phyloP scores from a whole-genome alignment of 1,140 invertebrate genomes.

The Bombus picipes region DNA sequence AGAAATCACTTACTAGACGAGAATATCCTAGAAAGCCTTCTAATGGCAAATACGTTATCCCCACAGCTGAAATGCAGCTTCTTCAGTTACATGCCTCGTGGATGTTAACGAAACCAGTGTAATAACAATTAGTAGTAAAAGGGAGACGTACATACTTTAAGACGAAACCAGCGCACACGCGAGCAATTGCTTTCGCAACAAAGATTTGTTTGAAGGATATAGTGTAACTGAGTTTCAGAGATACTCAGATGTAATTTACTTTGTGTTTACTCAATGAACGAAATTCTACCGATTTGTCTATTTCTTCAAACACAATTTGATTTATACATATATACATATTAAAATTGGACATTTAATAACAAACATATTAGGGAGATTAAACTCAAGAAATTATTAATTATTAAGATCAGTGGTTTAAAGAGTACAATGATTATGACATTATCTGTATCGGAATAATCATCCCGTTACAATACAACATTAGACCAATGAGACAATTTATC shows the following conservation, averaged over 20 bases:
- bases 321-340: neutral
- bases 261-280: neutral
- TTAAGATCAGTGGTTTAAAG: neutral
- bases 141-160: neutral
- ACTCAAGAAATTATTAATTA: neutral
- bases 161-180: neutral
- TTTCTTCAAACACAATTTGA: neutral
- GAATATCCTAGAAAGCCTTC: neutral
- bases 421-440: too few species aligned
- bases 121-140: neutral
- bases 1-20: neutral
- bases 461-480: too few species aligned
- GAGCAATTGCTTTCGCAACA: neutral
- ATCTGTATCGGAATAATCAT: too few species aligned
- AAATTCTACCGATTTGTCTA: neutral
- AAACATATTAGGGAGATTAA: neutral
- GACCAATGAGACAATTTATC: too few species aligned
- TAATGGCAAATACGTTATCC: neutral
- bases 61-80: neutral
- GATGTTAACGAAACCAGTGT: neutral
- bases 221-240: neutral
- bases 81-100: neutral
- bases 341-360: neutral
- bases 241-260: neutral
- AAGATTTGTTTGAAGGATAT: neutral